Conservation (phyloP, 2,888 invertebrate species). For the Camptogramma bilineatum region DNA sequence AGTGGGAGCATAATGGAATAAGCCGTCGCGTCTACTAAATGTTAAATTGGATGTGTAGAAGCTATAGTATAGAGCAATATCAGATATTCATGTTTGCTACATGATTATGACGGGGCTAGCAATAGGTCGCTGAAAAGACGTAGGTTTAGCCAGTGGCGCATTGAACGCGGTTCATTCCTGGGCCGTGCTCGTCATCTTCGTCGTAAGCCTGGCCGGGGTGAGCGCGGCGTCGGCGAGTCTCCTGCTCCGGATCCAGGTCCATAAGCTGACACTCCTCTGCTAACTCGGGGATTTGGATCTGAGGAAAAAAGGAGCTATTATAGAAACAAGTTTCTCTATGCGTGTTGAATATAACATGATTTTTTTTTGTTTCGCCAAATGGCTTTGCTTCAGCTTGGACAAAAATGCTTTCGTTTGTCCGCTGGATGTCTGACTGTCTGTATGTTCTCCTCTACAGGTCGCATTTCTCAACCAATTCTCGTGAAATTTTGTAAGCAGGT, state of each 20-base stretch:
- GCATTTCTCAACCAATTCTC: no score
- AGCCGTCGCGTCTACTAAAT: no score
- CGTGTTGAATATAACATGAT: no score
- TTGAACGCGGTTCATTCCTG: slow-evolving; percentile 90
- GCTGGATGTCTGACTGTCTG: no score
- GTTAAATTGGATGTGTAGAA: background rate
- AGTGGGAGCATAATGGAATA: no score
- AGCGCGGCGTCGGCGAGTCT: slow-evolving; percentile 87
- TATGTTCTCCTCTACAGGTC: no score
- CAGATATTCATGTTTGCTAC: background rate
- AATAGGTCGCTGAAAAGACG: background rate
- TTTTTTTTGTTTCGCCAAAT: no score
- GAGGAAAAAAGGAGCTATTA: slow-evolving; percentile 19
- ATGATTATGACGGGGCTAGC: slow-evolving; percentile 3
- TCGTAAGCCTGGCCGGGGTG: slow-evolving; percentile 89
- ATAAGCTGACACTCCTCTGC: slow-evolving; percentile 90
- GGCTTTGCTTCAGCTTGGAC: no score
- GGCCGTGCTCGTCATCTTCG: slow-evolving; percentile 88
- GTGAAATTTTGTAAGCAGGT: no score
- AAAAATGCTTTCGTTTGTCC: no score
- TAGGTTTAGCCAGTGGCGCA: slow-evolving; percentile 88
- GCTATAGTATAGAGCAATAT: background rate
- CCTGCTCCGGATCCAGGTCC: slow-evolving; percentile 92
- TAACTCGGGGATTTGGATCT: slow-evolving; percentile 88
- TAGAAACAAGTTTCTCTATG: background rate